Percentiles rank a stretch among this genome's conserved stretches.
These are phyloP conservation scores for Leucania comma DNA, from an alignment of 2,888 invertebrate species.

Conservation along the genomic window DNA sequence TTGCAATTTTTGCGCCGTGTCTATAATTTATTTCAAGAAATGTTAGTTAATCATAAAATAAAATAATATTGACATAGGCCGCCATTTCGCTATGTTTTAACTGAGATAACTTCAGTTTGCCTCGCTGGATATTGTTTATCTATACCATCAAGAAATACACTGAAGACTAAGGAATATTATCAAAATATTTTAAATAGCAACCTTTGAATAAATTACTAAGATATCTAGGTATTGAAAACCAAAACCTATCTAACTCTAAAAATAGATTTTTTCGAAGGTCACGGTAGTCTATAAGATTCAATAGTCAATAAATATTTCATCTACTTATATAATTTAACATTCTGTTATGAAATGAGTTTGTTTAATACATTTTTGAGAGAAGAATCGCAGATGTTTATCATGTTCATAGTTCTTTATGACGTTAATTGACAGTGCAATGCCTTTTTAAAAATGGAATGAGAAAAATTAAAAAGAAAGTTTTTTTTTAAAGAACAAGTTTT, in stretches of 20 bases:
- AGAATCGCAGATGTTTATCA: conserved; percentile 47
- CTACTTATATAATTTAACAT: conserved; percentile 9
- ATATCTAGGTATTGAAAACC: background rate
- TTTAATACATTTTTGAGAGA: conserved; percentile 35
- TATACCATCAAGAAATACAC: conserved; percentile 16
- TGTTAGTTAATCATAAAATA: background rate
- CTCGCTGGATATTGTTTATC: conserved; percentile 7
- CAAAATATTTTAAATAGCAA: background rate
- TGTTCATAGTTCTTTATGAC: conserved; percentile 35
- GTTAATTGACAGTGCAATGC: conserved; percentile 16
- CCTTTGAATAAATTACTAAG: conserved; percentile 3
- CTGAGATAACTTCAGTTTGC: conserved; percentile 5
- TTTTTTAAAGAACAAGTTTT: too few relatives aligned
- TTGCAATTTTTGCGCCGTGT: background rate
- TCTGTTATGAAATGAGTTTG: conserved; percentile 31
- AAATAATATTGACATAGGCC: background rate
- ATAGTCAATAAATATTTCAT: conserved; percentile 29
- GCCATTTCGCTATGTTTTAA: conserved; percentile 3
- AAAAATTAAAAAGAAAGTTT: background rate
- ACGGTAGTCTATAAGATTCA: background rate
- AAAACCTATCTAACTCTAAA: background rate
- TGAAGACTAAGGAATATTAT: background rate
- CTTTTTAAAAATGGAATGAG: conserved; percentile 23
- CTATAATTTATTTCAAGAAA: background rate
- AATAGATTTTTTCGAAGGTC: conserved; percentile 9